phyloP scores from a whole-genome alignment of 2,113 vertebrate genomes.

The Ornithorhynchus anatinus region DNA sequence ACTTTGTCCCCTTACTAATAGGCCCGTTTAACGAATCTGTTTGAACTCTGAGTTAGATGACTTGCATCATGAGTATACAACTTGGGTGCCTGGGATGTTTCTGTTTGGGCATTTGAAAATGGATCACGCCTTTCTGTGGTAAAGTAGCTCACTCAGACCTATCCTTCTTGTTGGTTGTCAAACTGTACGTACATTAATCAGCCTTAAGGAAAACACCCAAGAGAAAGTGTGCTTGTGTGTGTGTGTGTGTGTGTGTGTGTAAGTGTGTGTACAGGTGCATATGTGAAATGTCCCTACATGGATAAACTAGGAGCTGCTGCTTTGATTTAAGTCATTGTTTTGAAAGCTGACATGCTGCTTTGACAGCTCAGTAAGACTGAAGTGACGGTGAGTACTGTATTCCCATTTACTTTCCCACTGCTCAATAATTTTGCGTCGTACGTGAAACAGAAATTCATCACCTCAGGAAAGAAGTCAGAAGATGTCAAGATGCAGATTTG shows the following conservation, averaged over 20 bases:
- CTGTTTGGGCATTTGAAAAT: background rate
- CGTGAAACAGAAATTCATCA: slow-evolving; percentile 67
- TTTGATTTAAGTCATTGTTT: slow-evolving; percentile 50
- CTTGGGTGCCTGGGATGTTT: too few relatives aligned
- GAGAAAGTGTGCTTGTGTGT: background rate
- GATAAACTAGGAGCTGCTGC: slow-evolving; percentile 8
- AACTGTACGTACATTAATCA: background rate
- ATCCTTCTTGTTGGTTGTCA: background rate
- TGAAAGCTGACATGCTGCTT: slow-evolving; percentile 44
- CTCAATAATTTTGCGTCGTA: slow-evolving; percentile 61
- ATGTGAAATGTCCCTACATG: background rate
- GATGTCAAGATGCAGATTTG: slow-evolving; percentile 66
- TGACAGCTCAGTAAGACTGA: slow-evolving; percentile 43
- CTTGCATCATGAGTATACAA: too few relatives aligned
- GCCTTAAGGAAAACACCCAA: background rate
- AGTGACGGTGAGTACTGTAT: slow-evolving; percentile 37
- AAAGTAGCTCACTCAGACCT: background rate
- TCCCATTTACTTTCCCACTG: slow-evolving; percentile 52
- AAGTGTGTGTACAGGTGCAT: background rate
- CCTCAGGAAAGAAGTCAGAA: slow-evolving; percentile 57
- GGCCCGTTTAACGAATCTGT: too few relatives aligned
- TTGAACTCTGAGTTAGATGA: too few relatives aligned
- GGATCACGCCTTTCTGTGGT: background rate
- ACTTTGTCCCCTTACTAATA: too few relatives aligned
- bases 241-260: background rate